Evolutionary conservation across 2,888 invertebrate species (phyloP), one percentile per base, ranked within the genome.

Genomic region (Eupithecia centaureata): DNA sequence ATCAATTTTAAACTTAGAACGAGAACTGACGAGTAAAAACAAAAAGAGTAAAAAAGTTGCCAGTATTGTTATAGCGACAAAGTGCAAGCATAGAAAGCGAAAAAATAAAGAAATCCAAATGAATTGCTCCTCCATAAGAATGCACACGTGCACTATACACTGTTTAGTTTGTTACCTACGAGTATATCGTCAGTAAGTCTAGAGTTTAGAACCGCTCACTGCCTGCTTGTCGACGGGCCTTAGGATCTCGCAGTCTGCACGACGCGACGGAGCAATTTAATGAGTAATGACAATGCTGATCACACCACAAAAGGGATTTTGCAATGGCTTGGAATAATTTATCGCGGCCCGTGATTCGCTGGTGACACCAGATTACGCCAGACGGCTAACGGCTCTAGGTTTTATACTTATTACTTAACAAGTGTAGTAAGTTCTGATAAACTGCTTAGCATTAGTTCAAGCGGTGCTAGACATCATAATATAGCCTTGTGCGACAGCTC

Each of bases 211-310:
- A 5, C 15, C 59, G 58, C 35, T 42, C 15, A 47, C 30, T 30
- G n/a, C 30, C 18, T 61, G 61, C 30, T 8, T 27, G 35, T 33
- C n/a, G 25, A 33, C 32, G 1, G 25, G 54, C 10, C 51, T 33
- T 27, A 35, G 1, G 28, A 52, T 59, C 22, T 18, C n/a, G 51
- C 54, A 42, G 30, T 38, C 38, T 33, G 62, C 54, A 63, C 58
- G 27, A 62, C 58, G 58, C 58, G 27, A 62, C 58, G 58, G 30
- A 52, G 58, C 42, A 32, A 65, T 38, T 68, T 68, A 65, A 68
- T 68, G 65, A 65, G 68, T 65, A 69, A 65, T 69, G 62, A 65
- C 69, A 63, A 54, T 63, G 60, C 56, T 65, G 69, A 69, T 65
- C 62, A 30, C 35, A 60, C 65, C 60, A 65, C 65, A 63, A 70